Base-by-base conservation (phyloP, 2,888 invertebrate species). In the Venusia cambrica region DNA sequence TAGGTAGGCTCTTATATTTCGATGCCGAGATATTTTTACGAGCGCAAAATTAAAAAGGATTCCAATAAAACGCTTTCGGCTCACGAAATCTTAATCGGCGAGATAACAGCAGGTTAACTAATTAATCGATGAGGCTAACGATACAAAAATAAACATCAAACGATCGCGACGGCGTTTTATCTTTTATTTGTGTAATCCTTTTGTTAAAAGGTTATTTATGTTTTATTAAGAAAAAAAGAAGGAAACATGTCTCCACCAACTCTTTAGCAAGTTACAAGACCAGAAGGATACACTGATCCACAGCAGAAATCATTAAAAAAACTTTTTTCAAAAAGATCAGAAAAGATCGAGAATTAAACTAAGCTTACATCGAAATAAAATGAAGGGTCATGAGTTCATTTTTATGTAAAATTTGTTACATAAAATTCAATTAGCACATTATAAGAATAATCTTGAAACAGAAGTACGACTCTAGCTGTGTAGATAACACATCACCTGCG, bases 21-120 rank as follows among this genome's bases (percentile, higher is more conserved):
- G n/a, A n/a, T n/a, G n/a, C n/a, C n/a, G n/a, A n/a, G n/a, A n/a
- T n/a, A n/a, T n/a, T n/a, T n/a, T n/a, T n/a, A n/a, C n/a, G n/a
- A n/a, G n/a, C n/a, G n/a, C n/a, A n/a, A n/a, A n/a, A 1, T 5
- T 2, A 18, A 20, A 20, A 20, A 4, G 10, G 10, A 10, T 20
- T 20, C 5, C 5, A 11, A 10, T 20, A 5, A 20, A 3, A 20
- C 15, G 4, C 11, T 15, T 16, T 8, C 16, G 14, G 21, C 15
- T 18, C 7, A 17, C 31, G 13, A 10, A 32, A 28, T 32, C 21
- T 27, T 15, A 38, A 33, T 38, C 28, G 27, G 8, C 10, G 3
- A 28, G 15, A 38, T 38, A 28, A 33, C 18, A 17, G 26, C 16
- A 27, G 13, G 22, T 32, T 32, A 10, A 22, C 32, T 32, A 17